Conservation (phyloP, 2,113 vertebrate genomes). For the Daubentonia madagascariensis region DNA sequence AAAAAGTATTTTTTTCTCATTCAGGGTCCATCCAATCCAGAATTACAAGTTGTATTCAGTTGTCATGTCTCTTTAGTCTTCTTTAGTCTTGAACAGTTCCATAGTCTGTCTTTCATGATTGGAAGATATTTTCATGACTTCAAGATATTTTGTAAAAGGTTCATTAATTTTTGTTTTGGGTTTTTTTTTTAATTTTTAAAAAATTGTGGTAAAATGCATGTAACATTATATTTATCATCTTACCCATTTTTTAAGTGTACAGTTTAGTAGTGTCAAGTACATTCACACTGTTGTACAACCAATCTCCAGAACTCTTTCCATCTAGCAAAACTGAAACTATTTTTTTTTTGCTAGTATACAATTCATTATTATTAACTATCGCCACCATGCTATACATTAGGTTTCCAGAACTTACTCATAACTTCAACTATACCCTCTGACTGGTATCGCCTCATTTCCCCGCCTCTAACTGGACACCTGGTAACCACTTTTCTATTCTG, state of each 20-base stretch:
- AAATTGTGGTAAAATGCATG: constrained; percentile 1
- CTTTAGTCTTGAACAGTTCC: background rate
- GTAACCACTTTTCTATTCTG: background rate
- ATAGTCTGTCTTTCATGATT: background rate
- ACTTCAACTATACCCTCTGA: background rate
- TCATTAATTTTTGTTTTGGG: background rate
- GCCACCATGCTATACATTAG: background rate
- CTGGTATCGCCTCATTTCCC: background rate
- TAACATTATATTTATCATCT: background rate
- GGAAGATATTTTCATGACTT: background rate
- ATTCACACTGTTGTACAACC: background rate
- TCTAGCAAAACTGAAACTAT: background rate
- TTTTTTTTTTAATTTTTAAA: background rate
- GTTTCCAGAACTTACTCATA: background rate
- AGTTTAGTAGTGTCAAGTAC: background rate
- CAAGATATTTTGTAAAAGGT: background rate
- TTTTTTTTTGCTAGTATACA: background rate
- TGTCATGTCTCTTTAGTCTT: background rate
- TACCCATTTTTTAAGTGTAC: background rate
- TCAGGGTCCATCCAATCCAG: background rate
- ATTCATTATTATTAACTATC: background rate
- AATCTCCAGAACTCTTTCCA: background rate
- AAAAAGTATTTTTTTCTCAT: background rate
- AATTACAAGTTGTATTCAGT: background rate
- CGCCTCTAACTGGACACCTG: background rate